Base-by-base conservation (phyloP, 1,140 invertebrate genomes). In the Drosophila fuyamai region DNA sequence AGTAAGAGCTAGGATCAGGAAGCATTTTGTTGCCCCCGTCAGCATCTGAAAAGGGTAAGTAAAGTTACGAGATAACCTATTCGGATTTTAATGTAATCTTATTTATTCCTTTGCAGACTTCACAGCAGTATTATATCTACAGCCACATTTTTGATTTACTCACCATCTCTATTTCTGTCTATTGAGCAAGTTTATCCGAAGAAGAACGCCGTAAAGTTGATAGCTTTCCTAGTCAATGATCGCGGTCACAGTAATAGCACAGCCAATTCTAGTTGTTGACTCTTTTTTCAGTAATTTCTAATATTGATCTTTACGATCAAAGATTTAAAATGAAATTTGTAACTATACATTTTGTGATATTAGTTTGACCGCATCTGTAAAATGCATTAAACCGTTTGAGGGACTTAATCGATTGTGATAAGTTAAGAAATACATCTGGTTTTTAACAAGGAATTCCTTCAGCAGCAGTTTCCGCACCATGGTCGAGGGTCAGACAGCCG, bases 401-500 rank as follows among this genome's bases (percentile, higher is more conserved):
- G n/a, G 46, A 48, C 35, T 12, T 36, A n/a, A 3, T 16, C 23
- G 23, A 29, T 10, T 50, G 27, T 50, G 5, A 5, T 7, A 36
- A 14, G n/a, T n/a, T 2, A 8, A 8, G 5, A 48, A 6, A 27
- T 29, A n/a, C 5, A 29, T 6, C 29, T n/a, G 23, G 10, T 41
- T 55, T 35, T 12, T 44, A 70, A 59, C 7, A 13, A 40, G 32
- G 5, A 16, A 18, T 12, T 10, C 9, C 48, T 38, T 29, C 53
- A 78, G 50, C 40, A 74, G 48, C 46, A 74, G 54, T 56, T 54
- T 36, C 55, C 47, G 53, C 58, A 76, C 16, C 5, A 91, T 91
- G 90, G 90, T 91, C 61, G 90, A 91, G 63, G 83, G 83, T 66
- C 83, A 88, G 43, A 67, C 76, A 73, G 72, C 76, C 58, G 79